Evolutionary conservation across 2,888 invertebrate species (phyloP), one percentile per base, ranked within the genome.

Genomic region (Mechanitis messenoides): DNA sequence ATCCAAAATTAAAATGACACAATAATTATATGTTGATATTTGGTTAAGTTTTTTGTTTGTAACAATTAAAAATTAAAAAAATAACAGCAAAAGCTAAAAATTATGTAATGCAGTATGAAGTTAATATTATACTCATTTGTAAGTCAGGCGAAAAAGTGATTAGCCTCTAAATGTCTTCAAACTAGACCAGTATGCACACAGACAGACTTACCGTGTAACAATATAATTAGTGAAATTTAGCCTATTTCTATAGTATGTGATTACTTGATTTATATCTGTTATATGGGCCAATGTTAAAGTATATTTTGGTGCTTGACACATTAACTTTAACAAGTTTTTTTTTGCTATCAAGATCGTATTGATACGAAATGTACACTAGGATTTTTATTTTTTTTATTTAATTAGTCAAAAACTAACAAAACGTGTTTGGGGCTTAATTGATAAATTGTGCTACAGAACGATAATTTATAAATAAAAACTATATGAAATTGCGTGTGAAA

Each of bases 401-500:
- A 55, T 6, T 42, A 38, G 1, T n/a, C 35, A 42, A 42, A 55
- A 42, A 55, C 28, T 38, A 55, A 50, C 50, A 20, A 42, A 42
- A 6, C 9, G 42, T 42, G 42, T 42, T 42, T 42, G 42, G 7
- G 11, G 11, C 9, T 9, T 42, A 42, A 42, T 42, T 50, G 50
- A 50, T 50, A 50, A 50, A 31, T 50, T 31, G 31, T 50, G 9
- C 11, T 6, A 11, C 50, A 28, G 31, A 31, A 50, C 50, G 50
- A 50, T 50, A 58, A 58, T 38, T 50, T 50, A 58, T 58, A 38
- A 28, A 50, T 50, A 35, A 58, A 28, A n/a, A 46, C 11, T 50
- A 31, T 50, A 28, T 9, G 31, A 60, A 50, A 54, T 67, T 58
- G 65, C 65, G 64, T 65, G 65, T 61, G 57, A 53, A 57, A 55